Conservation (phyloP, 2,113 vertebrate species). For the Muscicapa adusta region DNA sequence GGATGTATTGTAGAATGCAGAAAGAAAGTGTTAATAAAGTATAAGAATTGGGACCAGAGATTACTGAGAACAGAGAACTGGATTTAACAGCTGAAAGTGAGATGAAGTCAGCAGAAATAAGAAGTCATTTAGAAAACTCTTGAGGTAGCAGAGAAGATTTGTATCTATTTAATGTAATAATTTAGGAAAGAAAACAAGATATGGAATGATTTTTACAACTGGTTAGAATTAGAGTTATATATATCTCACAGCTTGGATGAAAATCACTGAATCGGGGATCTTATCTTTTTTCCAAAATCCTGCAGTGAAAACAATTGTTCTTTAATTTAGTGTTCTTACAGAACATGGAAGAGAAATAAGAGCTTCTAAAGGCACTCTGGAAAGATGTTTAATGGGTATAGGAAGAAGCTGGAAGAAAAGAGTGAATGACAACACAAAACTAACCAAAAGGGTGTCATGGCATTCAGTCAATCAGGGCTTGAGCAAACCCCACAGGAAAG, state of each 20-base stretch:
- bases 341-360: not conserved
- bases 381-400: not conserved
- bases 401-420: not conserved
- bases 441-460: not conserved
- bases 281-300: not conserved
- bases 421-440: not conserved
- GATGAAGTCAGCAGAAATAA: not conserved
- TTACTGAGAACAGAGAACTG: not conserved
- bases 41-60: not conserved
- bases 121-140: not conserved
- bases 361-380: not conserved
- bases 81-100: not conserved
- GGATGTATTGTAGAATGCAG: not conserved
- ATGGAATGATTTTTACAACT: not conserved
- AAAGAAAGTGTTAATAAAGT: not conserved
- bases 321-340: not conserved
- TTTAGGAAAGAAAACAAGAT: not conserved
- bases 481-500: not conserved
- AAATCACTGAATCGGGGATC: not conserved
- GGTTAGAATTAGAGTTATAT: not conserved
- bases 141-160: not conserved
- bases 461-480: not conserved
- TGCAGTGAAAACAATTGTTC: not conserved
- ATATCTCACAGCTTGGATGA: not conserved
- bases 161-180: not conserved